Evolutionary conservation across 2,888 invertebrate species (phyloP).

Genomic region (Meghimatium bilineatum): DNA sequence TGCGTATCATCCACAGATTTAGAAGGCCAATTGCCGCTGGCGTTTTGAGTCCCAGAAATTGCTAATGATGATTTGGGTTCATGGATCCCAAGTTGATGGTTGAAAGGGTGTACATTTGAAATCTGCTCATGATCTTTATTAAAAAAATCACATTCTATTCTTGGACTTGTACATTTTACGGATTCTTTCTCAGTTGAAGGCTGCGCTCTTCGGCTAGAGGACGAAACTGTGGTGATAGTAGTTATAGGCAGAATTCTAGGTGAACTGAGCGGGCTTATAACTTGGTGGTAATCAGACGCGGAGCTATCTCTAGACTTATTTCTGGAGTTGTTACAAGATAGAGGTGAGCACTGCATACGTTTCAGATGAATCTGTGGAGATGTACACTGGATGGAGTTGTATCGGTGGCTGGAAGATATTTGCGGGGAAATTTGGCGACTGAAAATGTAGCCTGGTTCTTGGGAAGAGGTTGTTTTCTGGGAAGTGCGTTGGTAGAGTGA

Average conservation of each 20-base stretch:
- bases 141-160: background rate
- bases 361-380: background rate
- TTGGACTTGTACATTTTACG: background rate
- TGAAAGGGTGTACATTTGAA: background rate
- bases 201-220: background rate
- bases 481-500: background rate
- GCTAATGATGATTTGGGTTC: background rate
- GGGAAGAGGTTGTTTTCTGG: background rate
- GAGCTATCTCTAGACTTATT: background rate
- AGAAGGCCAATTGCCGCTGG: background rate
- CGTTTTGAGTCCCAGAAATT: background rate
- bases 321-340: conserved; percentile 1
- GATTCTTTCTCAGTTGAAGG: background rate
- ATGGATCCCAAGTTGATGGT: background rate
- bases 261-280: background rate
- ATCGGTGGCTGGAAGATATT: background rate
- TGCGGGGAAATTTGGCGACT: background rate
- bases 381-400: background rate
- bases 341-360: background rate
- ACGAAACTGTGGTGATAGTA: background rate
- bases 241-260: background rate
- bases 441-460: background rate
- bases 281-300: background rate
- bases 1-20: background rate
- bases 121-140: background rate